Percentiles rank a stretch among this genome's conserved stretches.
These are phyloP conservation scores for Atta cephalotes DNA, from an alignment of 1,140 invertebrate species.

Conservation along the genomic window DNA sequence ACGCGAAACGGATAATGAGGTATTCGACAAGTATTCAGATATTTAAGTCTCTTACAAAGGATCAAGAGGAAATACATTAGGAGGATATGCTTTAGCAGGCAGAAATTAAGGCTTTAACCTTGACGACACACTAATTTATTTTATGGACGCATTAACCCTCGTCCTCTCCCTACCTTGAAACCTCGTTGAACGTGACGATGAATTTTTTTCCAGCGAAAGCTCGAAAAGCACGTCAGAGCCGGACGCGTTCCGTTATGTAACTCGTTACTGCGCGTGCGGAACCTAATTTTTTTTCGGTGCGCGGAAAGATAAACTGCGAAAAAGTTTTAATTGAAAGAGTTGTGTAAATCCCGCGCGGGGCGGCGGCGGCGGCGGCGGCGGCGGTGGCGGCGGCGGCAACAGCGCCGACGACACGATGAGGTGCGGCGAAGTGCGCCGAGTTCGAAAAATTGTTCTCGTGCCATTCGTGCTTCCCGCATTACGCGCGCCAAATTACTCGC, in stretches of 20 bases:
- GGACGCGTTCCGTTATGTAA: constrained; percentile 49
- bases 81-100: not conserved
- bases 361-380: constrained; percentile 23
- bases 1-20: not conserved
- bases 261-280: constrained; percentile 70
- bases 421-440: constrained; percentile 43
- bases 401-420: constrained; percentile 47
- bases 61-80: not conserved
- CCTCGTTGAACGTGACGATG: constrained; percentile 7
- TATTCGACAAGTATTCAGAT: not conserved
- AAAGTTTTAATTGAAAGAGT: constrained; percentile 78
- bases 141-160: not conserved
- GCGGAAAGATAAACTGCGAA: constrained; percentile 67
- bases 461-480: constrained; percentile 19
- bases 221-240: constrained; percentile 8
- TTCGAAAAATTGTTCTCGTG: constrained; percentile 55
- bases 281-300: constrained; percentile 63
- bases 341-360: constrained; percentile 64
- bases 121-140: constrained; percentile 4
- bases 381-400: not conserved
- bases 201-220: constrained; percentile 40
- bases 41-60: not conserved
- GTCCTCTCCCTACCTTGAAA: not conserved
- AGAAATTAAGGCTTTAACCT: constrained; percentile 20
- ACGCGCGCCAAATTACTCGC: constrained; percentile 35